A percentile compares a stretch with the other conserved stretches of the same genome.
phyloP scores from a whole-genome alignment of 23 tunicate genomes.

The Diplosoma virens region DNA sequence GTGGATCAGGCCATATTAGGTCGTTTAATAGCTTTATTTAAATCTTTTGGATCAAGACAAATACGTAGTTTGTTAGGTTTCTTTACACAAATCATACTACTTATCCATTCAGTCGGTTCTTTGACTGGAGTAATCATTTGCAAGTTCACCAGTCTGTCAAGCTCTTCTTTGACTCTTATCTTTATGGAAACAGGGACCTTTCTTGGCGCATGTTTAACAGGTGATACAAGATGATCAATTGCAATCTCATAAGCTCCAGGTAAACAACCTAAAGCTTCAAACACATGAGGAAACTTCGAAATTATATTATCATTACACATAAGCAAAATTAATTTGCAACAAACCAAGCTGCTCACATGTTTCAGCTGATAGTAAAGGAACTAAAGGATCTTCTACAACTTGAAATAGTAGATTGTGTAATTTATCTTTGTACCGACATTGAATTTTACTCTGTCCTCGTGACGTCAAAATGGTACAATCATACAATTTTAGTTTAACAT shows the following conservation, averaged over 20 bases:
- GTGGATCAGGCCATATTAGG: not conserved
- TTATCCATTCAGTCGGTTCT: constrained; percentile 22
- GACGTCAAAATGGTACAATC: not conserved
- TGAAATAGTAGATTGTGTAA: not conserved
- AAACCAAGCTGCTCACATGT: not conserved
- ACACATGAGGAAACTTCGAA: not conserved
- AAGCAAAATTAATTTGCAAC: not conserved
- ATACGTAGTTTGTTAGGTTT: constrained; percentile 5
- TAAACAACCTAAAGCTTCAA: constrained; percentile 1
- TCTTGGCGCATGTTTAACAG: not conserved
- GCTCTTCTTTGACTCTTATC: not conserved
- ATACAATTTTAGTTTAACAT: not conserved
- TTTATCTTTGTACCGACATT: not conserved
- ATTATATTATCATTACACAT: not conserved
- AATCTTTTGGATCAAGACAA: constrained; percentile 14
- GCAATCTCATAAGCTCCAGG: not conserved
- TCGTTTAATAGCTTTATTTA: constrained; percentile 16
- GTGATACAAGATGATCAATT: not conserved
- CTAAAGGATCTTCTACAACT: not conserved
- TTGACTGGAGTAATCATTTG: not conserved
- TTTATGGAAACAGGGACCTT: not conserved
- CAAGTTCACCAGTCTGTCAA: not conserved
- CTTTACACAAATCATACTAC: not conserved
- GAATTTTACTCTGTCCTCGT: not conserved
- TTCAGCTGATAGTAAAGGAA: constrained; percentile 6